These are phyloP conservation scores for Dinocampus coccinellae DNA, from an alignment of 2,888 invertebrate genomes.

Conservation along the genomic window DNA sequence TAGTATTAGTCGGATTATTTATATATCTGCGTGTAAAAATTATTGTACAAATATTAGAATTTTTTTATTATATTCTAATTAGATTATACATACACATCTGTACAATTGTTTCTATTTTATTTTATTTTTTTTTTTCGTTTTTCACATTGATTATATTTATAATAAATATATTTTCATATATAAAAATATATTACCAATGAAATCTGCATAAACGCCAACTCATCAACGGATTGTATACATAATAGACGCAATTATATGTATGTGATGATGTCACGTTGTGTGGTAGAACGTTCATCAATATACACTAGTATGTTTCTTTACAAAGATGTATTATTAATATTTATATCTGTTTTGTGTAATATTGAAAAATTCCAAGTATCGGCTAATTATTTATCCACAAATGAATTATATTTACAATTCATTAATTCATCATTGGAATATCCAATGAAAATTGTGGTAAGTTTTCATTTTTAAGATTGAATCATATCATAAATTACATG, in stretches of 20 bases:
- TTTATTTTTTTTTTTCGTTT: too few relatives aligned
- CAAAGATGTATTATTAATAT: not conserved
- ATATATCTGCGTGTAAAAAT: too few relatives aligned
- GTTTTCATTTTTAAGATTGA: not conserved
- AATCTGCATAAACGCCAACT: slow-evolving; percentile 1
- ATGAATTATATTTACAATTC: not conserved
- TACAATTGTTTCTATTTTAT: too few relatives aligned
- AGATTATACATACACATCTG: too few relatives aligned
- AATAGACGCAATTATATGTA: not conserved
- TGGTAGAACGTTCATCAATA: not conserved
- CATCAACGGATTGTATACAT: not conserved
- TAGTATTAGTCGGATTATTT: not conserved
- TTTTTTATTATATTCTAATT: too few relatives aligned
- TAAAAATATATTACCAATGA: not conserved
- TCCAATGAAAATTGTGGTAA: not conserved
- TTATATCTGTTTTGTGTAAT: not conserved
- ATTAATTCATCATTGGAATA: not conserved
- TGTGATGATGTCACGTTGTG: slow-evolving; percentile 1
- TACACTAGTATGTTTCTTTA: not conserved
- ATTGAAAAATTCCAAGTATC: not conserved
- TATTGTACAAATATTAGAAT: too few relatives aligned
- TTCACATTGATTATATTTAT: not conserved
- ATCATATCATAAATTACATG: too few relatives aligned
- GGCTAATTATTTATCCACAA: not conserved
- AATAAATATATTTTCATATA: not conserved